Percentiles rank a stretch among this genome's conserved stretches.
These are phyloP conservation scores for Pseudotriccus pelzelni DNA, from an alignment of 2,797 vertebrate genomes.

Conservation along the genomic window DNA sequence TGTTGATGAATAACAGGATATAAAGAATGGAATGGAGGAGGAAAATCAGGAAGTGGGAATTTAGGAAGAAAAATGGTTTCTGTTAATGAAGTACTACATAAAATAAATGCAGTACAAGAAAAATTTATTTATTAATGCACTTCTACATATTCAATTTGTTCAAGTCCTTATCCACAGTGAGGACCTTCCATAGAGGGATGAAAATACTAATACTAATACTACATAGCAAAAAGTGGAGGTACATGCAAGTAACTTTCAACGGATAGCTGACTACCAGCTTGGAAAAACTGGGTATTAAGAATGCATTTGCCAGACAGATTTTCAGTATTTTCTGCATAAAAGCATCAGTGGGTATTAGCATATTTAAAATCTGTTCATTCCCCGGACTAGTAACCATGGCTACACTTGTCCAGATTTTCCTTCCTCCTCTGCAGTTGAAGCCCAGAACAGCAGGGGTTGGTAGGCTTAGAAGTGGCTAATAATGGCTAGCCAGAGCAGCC, in stretches of 20 bases:
- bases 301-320: not conserved
- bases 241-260: not conserved
- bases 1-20: not conserved
- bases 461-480: not conserved
- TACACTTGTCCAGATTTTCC: conserved; percentile 15
- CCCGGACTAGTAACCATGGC: conserved; percentile 17
- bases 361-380: conserved; percentile 15
- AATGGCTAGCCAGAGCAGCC: not conserved
- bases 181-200: not conserved
- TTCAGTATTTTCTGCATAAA: not conserved
- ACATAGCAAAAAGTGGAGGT: not conserved
- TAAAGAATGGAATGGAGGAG: not conserved
- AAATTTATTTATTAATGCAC: conserved; percentile 25
- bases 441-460: not conserved
- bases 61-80: not conserved
- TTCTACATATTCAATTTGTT: not conserved
- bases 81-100: conserved; percentile 9
- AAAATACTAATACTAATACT: not conserved
- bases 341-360: not conserved
- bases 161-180: not conserved
- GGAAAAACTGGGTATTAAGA: not conserved
- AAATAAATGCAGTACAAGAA: not conserved
- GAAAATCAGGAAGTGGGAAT: not conserved
- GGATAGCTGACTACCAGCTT: not conserved
- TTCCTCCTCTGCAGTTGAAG: not conserved